These are phyloP conservation scores for Cottoperca gobio DNA, from an alignment of 2,797 vertebrate species.

Conservation along the genomic window DNA sequence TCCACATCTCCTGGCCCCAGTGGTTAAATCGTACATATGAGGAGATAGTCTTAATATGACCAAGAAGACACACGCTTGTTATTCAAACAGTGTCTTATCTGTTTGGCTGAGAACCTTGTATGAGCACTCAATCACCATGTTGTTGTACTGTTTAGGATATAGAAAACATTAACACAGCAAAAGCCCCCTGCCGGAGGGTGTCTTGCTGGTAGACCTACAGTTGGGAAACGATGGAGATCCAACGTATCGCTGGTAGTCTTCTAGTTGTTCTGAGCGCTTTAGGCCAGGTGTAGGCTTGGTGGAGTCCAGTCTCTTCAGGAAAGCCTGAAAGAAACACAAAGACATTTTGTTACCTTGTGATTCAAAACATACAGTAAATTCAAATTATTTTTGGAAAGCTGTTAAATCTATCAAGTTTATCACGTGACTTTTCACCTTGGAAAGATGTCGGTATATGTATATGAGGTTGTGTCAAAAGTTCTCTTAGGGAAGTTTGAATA, in stretches of 20 bases:
- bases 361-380: not conserved
- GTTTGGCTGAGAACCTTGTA: not conserved
- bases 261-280: conserved; percentile 89
- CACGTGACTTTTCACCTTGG: not conserved
- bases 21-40: not conserved
- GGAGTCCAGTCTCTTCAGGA: conserved; percentile 92
- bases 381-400: not conserved
- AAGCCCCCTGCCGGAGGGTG: conserved; percentile 60
- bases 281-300: conserved; percentile 92
- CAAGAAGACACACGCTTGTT: not conserved
- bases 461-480: not conserved
- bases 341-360: not conserved
- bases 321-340: conserved; percentile 81
- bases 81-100: not conserved
- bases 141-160: not conserved
- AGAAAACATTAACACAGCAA: not conserved
- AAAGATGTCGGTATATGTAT: not conserved
- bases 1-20: not conserved
- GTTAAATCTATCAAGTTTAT: not conserved
- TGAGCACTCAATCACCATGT: not conserved
- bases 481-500: not conserved
- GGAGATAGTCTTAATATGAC: not conserved
- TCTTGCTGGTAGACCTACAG: conserved; percentile 50
- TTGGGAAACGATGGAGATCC: conserved; percentile 72
- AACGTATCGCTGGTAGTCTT: conserved; percentile 90